Evolutionary conservation across 2,113 vertebrate species (phyloP).

Genomic region (Nyctibius bracteatus): DNA sequence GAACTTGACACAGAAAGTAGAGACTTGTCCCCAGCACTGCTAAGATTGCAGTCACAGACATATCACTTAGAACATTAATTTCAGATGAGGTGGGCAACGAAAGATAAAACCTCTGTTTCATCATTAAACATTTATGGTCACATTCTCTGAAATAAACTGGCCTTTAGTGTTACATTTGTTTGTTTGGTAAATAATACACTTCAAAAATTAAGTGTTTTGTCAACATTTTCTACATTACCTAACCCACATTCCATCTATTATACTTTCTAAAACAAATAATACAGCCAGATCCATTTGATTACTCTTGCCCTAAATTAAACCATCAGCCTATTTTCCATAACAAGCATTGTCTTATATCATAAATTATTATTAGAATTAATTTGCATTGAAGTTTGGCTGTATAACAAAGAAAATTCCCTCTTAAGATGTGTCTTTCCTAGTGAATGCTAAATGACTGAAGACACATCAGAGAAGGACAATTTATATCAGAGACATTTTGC

Average conservation of each 20-base stretch:
- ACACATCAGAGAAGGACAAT: not conserved
- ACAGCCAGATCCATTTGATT: conserved; percentile 18
- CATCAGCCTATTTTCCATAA: not conserved
- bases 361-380: conserved; percentile 29
- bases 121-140: not conserved
- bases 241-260: not conserved
- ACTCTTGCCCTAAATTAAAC: conserved; percentile 31
- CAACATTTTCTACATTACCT: not conserved
- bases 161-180: not conserved
- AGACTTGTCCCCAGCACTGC: not conserved
- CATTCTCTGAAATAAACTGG: not conserved
- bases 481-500: not conserved
- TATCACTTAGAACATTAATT: not conserved
- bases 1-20: not conserved
- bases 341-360: not conserved
- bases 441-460: not conserved
- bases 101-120: not conserved
- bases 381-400: not conserved
- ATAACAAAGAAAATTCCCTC: not conserved
- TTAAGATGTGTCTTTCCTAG: not conserved
- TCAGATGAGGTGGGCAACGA: not conserved
- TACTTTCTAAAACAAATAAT: not conserved
- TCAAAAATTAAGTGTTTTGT: not conserved
- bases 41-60: not conserved
- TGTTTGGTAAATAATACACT: not conserved